Percentiles rank a stretch among this genome's conserved stretches.
These are phyloP conservation scores for Engystomops pustulosus DNA, from an alignment of 2,113 vertebrate genomes.

Conservation along the genomic window DNA sequence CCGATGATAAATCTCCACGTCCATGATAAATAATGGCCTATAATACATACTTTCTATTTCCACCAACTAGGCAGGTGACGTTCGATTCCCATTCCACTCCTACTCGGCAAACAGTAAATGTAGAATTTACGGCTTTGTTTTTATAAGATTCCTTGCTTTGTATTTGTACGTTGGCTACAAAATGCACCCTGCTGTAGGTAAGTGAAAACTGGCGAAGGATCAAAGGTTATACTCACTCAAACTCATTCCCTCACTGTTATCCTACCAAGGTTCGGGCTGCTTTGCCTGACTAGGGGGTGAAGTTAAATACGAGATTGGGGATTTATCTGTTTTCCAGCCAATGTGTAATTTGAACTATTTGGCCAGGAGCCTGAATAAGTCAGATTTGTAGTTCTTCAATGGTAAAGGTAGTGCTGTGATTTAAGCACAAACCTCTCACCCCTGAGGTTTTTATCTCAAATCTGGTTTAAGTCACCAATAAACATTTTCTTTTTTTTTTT, in stretches of 20 bases:
- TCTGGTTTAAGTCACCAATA: conserved; percentile 46
- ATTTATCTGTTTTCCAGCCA: conserved; percentile 65
- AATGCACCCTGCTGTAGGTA: conserved; percentile 46
- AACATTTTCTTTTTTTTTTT: conserved; percentile 18
- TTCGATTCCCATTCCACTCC: neutral
- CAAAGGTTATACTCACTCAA: conserved; percentile 73
- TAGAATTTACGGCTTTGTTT: neutral
- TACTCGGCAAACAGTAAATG: neutral
- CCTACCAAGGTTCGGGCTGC: conserved; percentile 71
- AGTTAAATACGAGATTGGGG: conserved; percentile 67
- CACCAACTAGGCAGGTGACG: neutral
- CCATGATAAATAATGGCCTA: too few species aligned
- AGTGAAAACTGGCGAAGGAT: conserved; percentile 75
- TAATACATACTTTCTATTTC: neutral
- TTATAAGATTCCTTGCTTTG: conserved; percentile 18
- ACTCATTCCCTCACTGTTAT: conserved; percentile 71
- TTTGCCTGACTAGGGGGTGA: conserved; percentile 57
- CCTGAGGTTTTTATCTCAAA: conserved; percentile 53
- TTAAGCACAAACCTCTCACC: conserved; percentile 60
- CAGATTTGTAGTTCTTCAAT: conserved; percentile 51
- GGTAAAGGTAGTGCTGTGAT: conserved; percentile 38
- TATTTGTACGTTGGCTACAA: conserved; percentile 21
- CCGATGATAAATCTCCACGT: too few species aligned
- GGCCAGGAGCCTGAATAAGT: conserved; percentile 58
- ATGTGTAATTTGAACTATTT: conserved; percentile 63